Evolutionary conservation across 1,140 invertebrate genomes (phyloP), one percentile per base, ranked within the genome.

Genomic region (Dinothrombium tinctorium): DNA sequence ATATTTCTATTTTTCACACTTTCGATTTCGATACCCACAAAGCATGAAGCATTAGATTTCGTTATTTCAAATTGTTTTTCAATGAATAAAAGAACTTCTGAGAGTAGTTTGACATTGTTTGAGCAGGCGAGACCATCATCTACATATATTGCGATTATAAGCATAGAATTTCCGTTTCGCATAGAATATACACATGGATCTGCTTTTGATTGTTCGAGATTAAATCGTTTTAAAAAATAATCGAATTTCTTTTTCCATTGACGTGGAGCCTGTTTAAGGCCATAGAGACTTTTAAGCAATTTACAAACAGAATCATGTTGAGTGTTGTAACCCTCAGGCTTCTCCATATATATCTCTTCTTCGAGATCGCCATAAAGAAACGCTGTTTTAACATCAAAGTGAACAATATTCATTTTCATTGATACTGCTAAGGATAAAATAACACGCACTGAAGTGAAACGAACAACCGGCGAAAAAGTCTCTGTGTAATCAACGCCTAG

Each of bases 341-440:
- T 39, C 44, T 48, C 24, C 50, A 63, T 56, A 38, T 51, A 64
- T 1, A 63, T 53, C 21, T 49, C 51, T 49, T 65, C 61, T 15
- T 61, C 44, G 3, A 62, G 31, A 5, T 52, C 45, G 9, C 53
- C 62, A 51, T 62, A 54, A 43, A 59, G 51, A 46, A 60, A 62
- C 0, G 60, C 58, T n/a, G 53, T 52, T 41, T 54, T 55, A 2
- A 52, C 49, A 49, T 59, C 51, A 24, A 50, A 49, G 39, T 46
- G 49, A 11, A 21, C 25, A n/a, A 48, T 26, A 4, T 33, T 20
- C 15, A 40, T 40, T 1, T 41, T 20, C 3, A 32, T 4, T 12
- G 42, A 12, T 2, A 29, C 41, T 17, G 47, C 40, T 4, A 40
- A 7, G 11, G 39, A 23, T 9, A 40, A 17, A 9, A 40, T 11